Evolutionary conservation across 2,888 invertebrate species (phyloP).

Genomic region (Urechis unicinctus): DNA sequence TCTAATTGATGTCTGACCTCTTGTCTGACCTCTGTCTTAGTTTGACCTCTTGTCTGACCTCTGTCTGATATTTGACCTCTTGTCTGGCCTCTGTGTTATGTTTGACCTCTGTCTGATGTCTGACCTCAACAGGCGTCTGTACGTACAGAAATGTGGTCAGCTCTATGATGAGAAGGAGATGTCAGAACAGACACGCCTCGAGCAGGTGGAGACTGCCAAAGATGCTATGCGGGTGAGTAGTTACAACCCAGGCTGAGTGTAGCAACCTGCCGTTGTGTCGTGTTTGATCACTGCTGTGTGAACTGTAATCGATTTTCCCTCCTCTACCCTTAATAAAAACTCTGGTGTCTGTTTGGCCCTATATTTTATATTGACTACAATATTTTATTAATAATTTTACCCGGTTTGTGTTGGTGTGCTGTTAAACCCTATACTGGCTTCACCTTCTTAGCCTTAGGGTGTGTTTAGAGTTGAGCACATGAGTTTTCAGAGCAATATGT

Average conservation of each 20-base stretch:
- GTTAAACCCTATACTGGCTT: too few species aligned
- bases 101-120: not conserved
- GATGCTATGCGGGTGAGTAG: slow-evolving; percentile 38
- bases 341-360: too few species aligned
- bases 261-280: too few species aligned
- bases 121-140: slow-evolving; percentile 31
- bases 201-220: slow-evolving; percentile 34
- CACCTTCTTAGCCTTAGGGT: too few species aligned
- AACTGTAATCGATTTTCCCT: too few species aligned
- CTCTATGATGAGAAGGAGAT: slow-evolving; percentile 37
- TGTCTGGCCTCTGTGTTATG: not conserved
- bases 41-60: not conserved
- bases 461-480: too few species aligned
- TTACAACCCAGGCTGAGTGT: too few species aligned
- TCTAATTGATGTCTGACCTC: not conserved
- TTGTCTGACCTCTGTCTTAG: not conserved
- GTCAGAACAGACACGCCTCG: slow-evolving; percentile 26
- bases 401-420: too few species aligned
- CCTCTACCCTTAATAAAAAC: too few species aligned
- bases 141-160: slow-evolving; percentile 44
- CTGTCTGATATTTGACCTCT: not conserved
- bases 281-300: not conserved
- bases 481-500: too few species aligned
- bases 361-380: too few species aligned
- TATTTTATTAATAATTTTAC: too few species aligned